phyloP scores from a whole-genome alignment of 1,140 invertebrate species.

The Cyclina sinensis region DNA sequence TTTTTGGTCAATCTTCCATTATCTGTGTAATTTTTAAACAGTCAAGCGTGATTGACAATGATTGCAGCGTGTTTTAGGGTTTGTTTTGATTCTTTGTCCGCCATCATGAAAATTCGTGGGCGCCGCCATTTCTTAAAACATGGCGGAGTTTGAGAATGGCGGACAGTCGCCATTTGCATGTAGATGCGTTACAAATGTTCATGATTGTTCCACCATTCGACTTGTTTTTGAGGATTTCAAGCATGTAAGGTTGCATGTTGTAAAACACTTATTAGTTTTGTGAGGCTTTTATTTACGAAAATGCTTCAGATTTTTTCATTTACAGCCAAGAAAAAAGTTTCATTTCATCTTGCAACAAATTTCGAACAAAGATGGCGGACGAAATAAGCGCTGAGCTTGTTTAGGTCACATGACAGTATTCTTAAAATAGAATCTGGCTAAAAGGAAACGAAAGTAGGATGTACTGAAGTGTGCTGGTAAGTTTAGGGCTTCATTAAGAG shows the following conservation, averaged over 20 bases:
- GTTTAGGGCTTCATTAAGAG: too few relatives aligned
- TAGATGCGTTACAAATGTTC: background rate
- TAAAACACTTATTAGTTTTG: background rate
- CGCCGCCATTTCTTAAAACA: slow-evolving; percentile 91
- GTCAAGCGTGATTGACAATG: background rate
- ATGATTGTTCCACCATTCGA: background rate
- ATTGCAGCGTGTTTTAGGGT: slow-evolving; percentile 67
- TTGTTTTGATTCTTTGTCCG: slow-evolving; percentile 87
- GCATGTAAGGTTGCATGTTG: background rate
- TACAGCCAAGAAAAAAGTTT: too few relatives aligned
- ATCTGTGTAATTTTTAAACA: background rate
- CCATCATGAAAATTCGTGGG: slow-evolving; percentile 88
- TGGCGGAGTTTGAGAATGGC: slow-evolving; percentile 88
- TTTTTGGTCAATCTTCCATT: slow-evolving; percentile 17
- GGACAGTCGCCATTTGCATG: slow-evolving; percentile 85
- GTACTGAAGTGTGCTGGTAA: background rate
- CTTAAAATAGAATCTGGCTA: background rate
- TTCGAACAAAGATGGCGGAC: slow-evolving; percentile 23
- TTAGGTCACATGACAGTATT: background rate
- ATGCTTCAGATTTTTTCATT: too few relatives aligned
- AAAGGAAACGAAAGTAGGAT: background rate
- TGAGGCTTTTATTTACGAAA: background rate
- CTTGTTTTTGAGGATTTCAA: background rate
- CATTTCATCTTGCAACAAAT: too few relatives aligned
- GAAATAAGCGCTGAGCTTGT: background rate